These are phyloP conservation scores for Clarias macrocephalus DNA, from an alignment of 2,113 vertebrate genomes.

Conservation along the genomic window DNA sequence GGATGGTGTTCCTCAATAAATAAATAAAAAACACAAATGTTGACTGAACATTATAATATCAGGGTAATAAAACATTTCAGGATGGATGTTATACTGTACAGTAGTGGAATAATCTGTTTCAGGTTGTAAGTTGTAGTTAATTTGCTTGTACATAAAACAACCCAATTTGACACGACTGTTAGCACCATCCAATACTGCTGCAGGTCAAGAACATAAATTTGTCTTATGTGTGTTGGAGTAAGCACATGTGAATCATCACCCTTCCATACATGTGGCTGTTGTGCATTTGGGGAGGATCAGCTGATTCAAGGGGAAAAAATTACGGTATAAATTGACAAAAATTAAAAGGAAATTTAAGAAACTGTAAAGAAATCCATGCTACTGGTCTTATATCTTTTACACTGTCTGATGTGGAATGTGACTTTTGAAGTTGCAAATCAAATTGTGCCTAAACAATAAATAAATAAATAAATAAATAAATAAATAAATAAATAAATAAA, in stretches of 20 bases:
- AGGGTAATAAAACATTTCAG: too few species aligned
- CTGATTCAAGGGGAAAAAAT: not conserved
- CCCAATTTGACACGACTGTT: too few species aligned
- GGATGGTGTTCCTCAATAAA: too few species aligned
- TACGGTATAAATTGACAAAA: not conserved
- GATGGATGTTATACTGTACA: too few species aligned
- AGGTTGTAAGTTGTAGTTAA: too few species aligned
- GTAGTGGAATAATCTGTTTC: too few species aligned
- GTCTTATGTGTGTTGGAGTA: not conserved
- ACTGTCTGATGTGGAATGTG: not conserved
- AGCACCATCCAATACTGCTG: not conserved
- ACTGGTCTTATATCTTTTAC: not conserved
- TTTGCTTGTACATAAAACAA: too few species aligned
- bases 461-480: too few species aligned
- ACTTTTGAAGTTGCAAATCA: not conserved
- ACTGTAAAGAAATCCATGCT: not conserved
- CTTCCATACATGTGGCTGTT: not conserved
- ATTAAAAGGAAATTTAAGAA: too few species aligned
- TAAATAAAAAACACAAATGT: too few species aligned
- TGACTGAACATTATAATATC: too few species aligned
- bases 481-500: too few species aligned
- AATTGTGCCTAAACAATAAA: not conserved
- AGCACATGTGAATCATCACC: not conserved
- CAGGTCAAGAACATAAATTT: not conserved
- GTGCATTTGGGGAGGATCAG: not conserved